Evolutionary conservation across 2,888 invertebrate genomes (phyloP).

Genomic region (Drosophila vallismaia): DNA sequence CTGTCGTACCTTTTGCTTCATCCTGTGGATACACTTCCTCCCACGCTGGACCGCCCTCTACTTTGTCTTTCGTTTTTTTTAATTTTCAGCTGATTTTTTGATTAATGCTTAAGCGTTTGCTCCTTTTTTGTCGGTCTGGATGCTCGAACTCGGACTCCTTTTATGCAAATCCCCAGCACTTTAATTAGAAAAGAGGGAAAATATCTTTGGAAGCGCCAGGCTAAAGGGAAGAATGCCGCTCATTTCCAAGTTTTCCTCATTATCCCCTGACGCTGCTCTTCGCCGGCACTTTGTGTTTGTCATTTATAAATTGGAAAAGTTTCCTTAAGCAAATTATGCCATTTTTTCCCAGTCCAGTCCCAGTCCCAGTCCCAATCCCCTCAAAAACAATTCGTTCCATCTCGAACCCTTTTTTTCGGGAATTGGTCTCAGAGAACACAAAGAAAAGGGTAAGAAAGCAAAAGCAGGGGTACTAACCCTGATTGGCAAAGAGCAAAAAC

Average conservation of each 20-base stretch:
- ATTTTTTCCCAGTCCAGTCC: slow-evolving; percentile 34
- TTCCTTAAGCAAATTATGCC: slow-evolving; percentile 79
- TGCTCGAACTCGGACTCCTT: slow-evolving; percentile 16
- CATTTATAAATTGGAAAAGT: slow-evolving; percentile 81
- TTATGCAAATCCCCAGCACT: slow-evolving; percentile 73
- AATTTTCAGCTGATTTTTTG: slow-evolving; percentile 78
- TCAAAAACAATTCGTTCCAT: slow-evolving; percentile 6
- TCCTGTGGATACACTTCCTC: slow-evolving; percentile 25
- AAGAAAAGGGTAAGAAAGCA: background rate
- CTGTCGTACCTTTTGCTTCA: slow-evolving; percentile 24
- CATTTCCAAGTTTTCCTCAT: slow-evolving; percentile 66
- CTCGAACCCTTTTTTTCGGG: slow-evolving; percentile 15
- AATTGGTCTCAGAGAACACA: slow-evolving; percentile 1
- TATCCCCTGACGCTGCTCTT: slow-evolving; percentile 50
- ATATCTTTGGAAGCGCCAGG: slow-evolving; percentile 1
- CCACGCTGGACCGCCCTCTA: slow-evolving; percentile 6
- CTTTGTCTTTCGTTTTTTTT: slow-evolving; percentile 58
- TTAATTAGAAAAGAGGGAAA: slow-evolving; percentile 65
- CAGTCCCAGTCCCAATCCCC: no score
- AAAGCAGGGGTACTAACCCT: slow-evolving; percentile 37
- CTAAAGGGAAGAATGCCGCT: slow-evolving; percentile 52
- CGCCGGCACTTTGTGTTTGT: slow-evolving; percentile 70
- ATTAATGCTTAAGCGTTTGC: slow-evolving; percentile 74
- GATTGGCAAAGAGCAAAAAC: slow-evolving; percentile 61
- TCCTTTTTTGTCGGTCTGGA: slow-evolving; percentile 39